Evolutionary conservation across 2,797 vertebrate genomes (phyloP).

Genomic region (Sebastes reedi): DNA sequence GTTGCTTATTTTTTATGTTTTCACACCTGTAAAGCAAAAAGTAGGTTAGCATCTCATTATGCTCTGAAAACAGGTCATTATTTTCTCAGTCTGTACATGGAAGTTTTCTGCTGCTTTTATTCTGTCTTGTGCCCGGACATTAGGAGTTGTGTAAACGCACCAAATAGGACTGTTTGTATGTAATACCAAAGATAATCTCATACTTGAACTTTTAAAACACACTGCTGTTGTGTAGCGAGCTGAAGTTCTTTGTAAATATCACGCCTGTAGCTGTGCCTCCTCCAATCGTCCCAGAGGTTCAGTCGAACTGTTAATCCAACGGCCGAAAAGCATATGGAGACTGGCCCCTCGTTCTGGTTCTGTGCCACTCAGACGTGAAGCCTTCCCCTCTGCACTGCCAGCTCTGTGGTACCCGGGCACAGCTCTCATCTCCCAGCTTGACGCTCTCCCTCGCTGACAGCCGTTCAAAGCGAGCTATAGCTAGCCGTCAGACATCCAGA

Average conservation of each 20-base stretch:
- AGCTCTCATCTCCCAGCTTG: slow-evolving; percentile 38
- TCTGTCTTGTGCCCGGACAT: neutral
- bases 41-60: slow-evolving; percentile 61
- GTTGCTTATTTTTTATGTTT: slow-evolving; percentile 57
- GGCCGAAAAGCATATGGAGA: slow-evolving; percentile 37
- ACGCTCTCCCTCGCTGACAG: slow-evolving; percentile 26
- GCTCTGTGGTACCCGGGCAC: slow-evolving; percentile 17
- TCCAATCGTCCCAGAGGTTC: slow-evolving; percentile 13
- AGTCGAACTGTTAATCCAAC: slow-evolving; percentile 36
- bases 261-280: neutral
- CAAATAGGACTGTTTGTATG: slow-evolving; percentile 2
- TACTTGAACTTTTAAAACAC: slow-evolving; percentile 2
- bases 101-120: neutral
- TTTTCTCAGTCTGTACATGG: neutral
- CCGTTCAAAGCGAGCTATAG: slow-evolving; percentile 39
- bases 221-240: neutral
- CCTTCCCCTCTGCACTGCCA: slow-evolving; percentile 4
- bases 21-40: slow-evolving; percentile 62
- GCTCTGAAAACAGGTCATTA: slow-evolving; percentile 13
- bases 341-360: neutral
- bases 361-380: slow-evolving; percentile 29
- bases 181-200: slow-evolving; percentile 2
- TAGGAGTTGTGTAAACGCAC: neutral
- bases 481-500: slow-evolving; percentile 43
- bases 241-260: neutral